Conservation (phyloP, 2,113 vertebrate species). For the Nestor notabilis region DNA sequence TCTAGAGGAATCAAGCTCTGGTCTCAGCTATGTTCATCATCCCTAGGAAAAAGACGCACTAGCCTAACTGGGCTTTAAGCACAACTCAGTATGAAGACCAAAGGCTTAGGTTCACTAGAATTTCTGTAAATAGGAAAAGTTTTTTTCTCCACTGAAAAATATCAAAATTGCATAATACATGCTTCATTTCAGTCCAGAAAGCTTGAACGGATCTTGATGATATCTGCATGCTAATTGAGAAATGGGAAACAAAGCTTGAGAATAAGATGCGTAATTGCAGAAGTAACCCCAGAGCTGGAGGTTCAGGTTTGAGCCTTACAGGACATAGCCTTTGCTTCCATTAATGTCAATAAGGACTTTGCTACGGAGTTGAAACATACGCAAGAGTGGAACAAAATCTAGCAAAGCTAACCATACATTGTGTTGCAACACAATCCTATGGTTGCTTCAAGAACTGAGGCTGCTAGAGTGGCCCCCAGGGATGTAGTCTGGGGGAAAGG, state of each 20-base stretch:
- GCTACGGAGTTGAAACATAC: not conserved
- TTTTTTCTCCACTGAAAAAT: not conserved
- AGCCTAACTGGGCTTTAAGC: not conserved
- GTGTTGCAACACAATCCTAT: not conserved
- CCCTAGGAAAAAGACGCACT: not conserved
- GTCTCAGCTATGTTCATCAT: not conserved
- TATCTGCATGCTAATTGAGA: not conserved
- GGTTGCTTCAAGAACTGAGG: not conserved
- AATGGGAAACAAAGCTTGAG: not conserved
- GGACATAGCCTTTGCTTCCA: not conserved
- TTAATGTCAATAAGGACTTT: not conserved
- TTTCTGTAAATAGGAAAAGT: not conserved
- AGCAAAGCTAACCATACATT: not conserved
- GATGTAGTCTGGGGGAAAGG: not conserved
- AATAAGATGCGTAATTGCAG: not conserved
- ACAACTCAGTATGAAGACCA: not conserved
- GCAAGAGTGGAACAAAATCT: not conserved
- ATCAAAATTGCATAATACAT: not conserved
- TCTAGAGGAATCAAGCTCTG: not conserved
- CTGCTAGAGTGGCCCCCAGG: not conserved
- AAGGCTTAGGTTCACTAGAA: not conserved
- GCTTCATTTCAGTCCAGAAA: not conserved
- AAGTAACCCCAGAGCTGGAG: not conserved
- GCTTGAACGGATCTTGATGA: not conserved
- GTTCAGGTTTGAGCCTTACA: not conserved